A percentile compares a stretch with the other conserved stretches of the same genome.
Conservation (phyloP, 2,113 vertebrate species). For the Corynorhinus townsendii region DNA sequence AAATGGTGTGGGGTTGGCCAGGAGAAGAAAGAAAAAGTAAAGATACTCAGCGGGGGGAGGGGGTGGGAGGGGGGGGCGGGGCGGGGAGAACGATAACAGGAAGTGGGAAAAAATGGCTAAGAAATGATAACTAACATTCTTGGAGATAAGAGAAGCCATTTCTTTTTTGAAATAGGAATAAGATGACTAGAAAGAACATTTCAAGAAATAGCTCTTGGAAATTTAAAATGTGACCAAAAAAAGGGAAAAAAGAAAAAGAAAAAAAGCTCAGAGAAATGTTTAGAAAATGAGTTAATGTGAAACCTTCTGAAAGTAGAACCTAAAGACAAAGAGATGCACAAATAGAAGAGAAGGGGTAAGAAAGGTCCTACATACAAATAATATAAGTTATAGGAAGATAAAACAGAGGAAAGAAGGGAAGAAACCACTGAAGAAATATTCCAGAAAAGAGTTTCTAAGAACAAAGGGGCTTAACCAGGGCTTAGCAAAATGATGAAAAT, state of each 20-base stretch:
- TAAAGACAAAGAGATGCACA: slow-evolving; percentile 7
- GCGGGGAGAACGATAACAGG: background rate
- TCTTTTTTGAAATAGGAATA: slow-evolving; percentile 43
- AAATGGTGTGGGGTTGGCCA: background rate
- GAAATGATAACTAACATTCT: slow-evolving; percentile 37
- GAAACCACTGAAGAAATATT: background rate
- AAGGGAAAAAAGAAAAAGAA: slow-evolving; percentile 13
- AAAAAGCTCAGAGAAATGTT: slow-evolving; percentile 5
- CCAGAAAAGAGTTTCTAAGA: background rate
- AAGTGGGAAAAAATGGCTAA: background rate
- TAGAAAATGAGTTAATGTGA: slow-evolving; percentile 27
- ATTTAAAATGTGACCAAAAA: slow-evolving; percentile 4
- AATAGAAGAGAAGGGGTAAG: background rate
- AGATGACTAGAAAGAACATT: slow-evolving; percentile 27
- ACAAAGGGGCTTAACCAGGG: background rate
- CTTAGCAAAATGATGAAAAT: background rate
- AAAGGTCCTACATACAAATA: slow-evolving; percentile 7
- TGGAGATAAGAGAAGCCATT: slow-evolving; percentile 26
- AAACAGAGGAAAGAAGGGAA: background rate
- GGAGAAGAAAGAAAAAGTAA: background rate
- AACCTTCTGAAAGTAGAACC: slow-evolving; percentile 2
- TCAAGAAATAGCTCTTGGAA: background rate
- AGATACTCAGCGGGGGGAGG: background rate
- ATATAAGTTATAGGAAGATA: background rate
- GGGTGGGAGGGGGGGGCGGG: no score